Evolutionary conservation across 64 coral and sea anemone species (phyloP), one percentile per base, ranked within the genome.

Genomic region (Pocillopora damicornis): DNA sequence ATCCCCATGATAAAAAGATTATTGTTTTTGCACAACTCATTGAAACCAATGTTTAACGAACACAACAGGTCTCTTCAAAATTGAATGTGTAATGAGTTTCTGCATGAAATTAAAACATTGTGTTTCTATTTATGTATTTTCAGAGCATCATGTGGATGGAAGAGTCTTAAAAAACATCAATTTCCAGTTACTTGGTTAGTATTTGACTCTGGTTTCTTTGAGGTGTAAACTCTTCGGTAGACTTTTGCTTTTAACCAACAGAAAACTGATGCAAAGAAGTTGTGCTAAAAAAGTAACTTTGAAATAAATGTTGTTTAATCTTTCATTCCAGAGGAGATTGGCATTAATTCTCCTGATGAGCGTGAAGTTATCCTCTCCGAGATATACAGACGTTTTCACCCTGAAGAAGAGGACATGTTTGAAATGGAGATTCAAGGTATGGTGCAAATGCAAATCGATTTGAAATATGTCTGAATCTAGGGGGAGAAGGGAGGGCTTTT

Each of bases 341-440:
- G 90, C 30, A 90, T 96, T 22, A 89, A 91, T 75, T 87, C 82
- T 58, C 90, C 91, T 12, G 94, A 93, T 80, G 94, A 96, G 60
- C 73, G 94, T 76, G 94, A 96, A 63, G 66, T 92, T 23, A 90
- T 96, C 5, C 80, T 96, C 12, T 92, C 94, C n/a, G 90, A 96
- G 72, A 92, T 96, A 71, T 96, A 96, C 56, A 76, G 92, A 0
- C 83, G 89, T 15, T 88, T 88, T 63, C 90, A 96, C 78, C 88
- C 91, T 77, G 75, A 90, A 74, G 88, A 96, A 60, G 94, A 96
- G 75, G 88, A 85, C 60, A 74, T 86, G 72, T 86, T 96, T 56
- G 94, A 96, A 82, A 91, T 78, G 79, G 94, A 96, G 20, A 96
- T 96, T 73, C 94, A 96, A 92, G 94, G 94, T 91, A 71, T 60